These are phyloP conservation scores for Hyperoplus lanceolatus DNA, from an alignment of 2,797 vertebrate species.

Conservation along the genomic window DNA sequence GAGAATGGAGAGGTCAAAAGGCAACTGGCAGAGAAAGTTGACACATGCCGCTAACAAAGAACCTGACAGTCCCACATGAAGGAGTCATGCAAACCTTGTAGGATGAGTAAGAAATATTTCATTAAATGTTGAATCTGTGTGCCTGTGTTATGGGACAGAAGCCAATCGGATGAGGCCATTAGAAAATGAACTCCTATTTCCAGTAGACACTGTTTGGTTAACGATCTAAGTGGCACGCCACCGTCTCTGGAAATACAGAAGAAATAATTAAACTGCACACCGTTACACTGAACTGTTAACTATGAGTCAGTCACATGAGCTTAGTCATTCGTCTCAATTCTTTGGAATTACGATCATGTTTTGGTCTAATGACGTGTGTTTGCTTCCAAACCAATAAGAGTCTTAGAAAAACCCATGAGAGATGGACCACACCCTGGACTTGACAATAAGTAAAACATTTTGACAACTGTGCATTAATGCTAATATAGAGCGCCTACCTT, in stretches of 20 bases:
- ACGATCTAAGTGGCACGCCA: neutral
- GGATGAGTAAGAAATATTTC: slow-evolving; percentile 22
- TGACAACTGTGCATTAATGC: neutral
- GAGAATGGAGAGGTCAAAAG: slow-evolving; percentile 71
- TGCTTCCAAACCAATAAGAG: slow-evolving; percentile 1
- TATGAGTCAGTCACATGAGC: neutral
- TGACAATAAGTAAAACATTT: slow-evolving; percentile 5
- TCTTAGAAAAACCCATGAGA: slow-evolving; percentile 10
- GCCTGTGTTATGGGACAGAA: slow-evolving; percentile 4
- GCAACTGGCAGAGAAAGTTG: slow-evolving; percentile 60
- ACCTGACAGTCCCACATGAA: slow-evolving; percentile 23
- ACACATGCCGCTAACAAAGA: slow-evolving; percentile 62
- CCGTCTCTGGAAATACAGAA: neutral
- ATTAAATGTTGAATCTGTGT: slow-evolving; percentile 15
- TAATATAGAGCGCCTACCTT: slow-evolving; percentile 86
- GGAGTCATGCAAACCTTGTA: slow-evolving; percentile 38
- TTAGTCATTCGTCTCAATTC: neutral
- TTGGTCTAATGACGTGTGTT: neutral
- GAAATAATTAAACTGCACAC: neutral
- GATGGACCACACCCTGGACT: neutral
- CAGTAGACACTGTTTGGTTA: neutral
- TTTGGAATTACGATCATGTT: neutral
- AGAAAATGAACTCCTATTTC: slow-evolving; percentile 1
- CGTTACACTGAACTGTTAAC: neutral
- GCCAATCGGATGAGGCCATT: slow-evolving; percentile 23